phyloP scores from a whole-genome alignment of 2,113 vertebrate genomes.

The Channa maculata region DNA sequence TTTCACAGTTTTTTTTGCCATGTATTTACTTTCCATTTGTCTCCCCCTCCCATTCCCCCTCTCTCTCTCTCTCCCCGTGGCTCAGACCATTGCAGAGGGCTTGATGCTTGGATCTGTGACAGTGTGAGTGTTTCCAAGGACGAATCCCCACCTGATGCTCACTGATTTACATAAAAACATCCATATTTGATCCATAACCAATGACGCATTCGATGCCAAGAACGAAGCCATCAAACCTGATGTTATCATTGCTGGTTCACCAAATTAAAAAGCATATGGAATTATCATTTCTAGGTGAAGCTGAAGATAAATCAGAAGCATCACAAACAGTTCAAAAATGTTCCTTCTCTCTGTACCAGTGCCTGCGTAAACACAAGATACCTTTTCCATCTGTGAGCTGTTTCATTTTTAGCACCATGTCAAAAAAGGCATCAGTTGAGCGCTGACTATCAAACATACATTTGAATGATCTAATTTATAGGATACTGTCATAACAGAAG shows the following conservation, averaged over 20 bases:
- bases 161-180: slow-evolving; percentile 62
- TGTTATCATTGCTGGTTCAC: slow-evolving; percentile 33
- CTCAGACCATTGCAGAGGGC: slow-evolving; percentile 83
- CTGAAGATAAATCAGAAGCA: slow-evolving; percentile 12
- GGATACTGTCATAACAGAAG: slow-evolving; percentile 26
- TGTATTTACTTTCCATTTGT: slow-evolving; percentile 51
- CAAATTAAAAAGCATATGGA: slow-evolving; percentile 39
- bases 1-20: slow-evolving; percentile 23
- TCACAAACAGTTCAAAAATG: slow-evolving; percentile 29
- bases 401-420: slow-evolving; percentile 21
- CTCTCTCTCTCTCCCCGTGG: background rate
- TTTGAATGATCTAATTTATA: slow-evolving; percentile 57
- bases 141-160: slow-evolving; percentile 30
- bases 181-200: slow-evolving; percentile 48
- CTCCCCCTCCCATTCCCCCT: slow-evolving; percentile 10
- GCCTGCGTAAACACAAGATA: slow-evolving; percentile 30
- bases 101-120: slow-evolving; percentile 84
- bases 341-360: background rate
- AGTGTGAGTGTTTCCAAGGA: slow-evolving; percentile 78
- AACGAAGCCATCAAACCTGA: slow-evolving; percentile 46
- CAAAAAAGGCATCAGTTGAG: slow-evolving; percentile 33
- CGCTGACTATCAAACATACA: slow-evolving; percentile 48
- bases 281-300: slow-evolving; percentile 6
- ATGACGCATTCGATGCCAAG: slow-evolving; percentile 5
- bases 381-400: background rate